Base-by-base conservation (phyloP, 2,888 invertebrate species). In the Hydropsyche betteni region DNA sequence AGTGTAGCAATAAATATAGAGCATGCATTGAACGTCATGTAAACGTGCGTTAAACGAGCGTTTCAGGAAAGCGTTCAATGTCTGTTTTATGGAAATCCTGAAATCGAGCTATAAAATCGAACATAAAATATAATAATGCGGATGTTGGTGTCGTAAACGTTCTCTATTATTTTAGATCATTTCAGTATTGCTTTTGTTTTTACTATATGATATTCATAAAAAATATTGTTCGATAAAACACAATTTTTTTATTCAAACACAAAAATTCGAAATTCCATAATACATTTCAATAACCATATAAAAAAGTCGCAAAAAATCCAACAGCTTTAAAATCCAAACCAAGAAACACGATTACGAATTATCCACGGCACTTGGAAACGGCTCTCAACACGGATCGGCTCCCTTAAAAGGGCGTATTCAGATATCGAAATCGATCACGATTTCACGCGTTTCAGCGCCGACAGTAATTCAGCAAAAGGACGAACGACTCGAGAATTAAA, bases 261-360 rank as follows among this genome's bases (percentile, higher is more conserved):
- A 24, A 1, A 24, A 1, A 44, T 44, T 8, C 44, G 44, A 44
- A 44, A 44, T 10, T 44, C 6, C 44, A 44, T 10, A 8, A 6
- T 2, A 44, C 1, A 44, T 10, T 44, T n/a, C n/a, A n/a, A n/a
- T n/a, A n/a, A n/a, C 10, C 1, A 44, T 8, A 44, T 44, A 6
- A 44, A 44, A 6, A 44, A 44, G 5, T 44, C 44, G 10, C 7
- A 6, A 8, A 1, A 44, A 8, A 44, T 10, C 10, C 10, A 44
- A 44, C 44, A 10, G 3, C 6, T 6, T 44, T 12, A 1, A 4
- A 14, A 74, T 51, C 55, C 38, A 72, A 68, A 33, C 24, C 38
- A 24, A 69, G 52, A 61, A 51, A 70, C 74, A 61, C 71, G 72
- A 77, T 74, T 77, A 71, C 51, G 36, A 71, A 76, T 77, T 75